Base-by-base conservation (phyloP, 2,113 vertebrate species). In the Lepus timidus region DNA sequence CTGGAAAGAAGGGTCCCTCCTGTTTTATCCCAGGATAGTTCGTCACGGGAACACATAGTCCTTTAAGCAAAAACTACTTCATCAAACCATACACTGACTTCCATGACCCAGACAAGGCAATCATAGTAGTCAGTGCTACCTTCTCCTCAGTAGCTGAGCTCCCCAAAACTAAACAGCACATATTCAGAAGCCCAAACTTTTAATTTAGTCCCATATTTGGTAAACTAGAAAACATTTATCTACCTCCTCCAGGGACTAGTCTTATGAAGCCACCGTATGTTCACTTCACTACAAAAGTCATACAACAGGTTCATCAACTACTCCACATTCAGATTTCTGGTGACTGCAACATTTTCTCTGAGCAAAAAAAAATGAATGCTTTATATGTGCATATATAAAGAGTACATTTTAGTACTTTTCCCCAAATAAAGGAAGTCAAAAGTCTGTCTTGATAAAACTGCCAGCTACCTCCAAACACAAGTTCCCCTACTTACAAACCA, bases 61-160 rank as follows among this genome's bases (percentile, higher is more conserved):
- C 51, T 89, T 58, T 31, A 82, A 80, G 39, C n/a, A 81, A 33
- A 86, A 85, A 89, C 65, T 16, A 16, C 27, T 90, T 86, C 73
- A 39, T 83, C 70, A 74, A 52, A 68, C 75, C 36, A 10, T 25
- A 71, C 81, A 9, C 6, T 55, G 49, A 73, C 6, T 65, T 67
- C 27, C 31, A 7, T 4, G 31, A 17, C 36, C 65, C 52, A 75
- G 36, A 73, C 25, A 44, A 31, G 9, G 8, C 25, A 29, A 29
- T 65, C 22, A 4, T 13, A 25, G 58, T 4, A 78, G 12, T 49
- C 9, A 62, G 51, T 1, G 13, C 20, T 67, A 19, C 52, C 3
- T 27, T 55, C 51, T 65, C 64, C 44, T 44, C 70, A 22, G 62
- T 25, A 88, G 61, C 9, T 49, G 31, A 9, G 9, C 11, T 74